Percentiles rank a stretch among this genome's conserved stretches.
Conservation (phyloP, 1,140 invertebrate species). For the Heliothis virescens region DNA sequence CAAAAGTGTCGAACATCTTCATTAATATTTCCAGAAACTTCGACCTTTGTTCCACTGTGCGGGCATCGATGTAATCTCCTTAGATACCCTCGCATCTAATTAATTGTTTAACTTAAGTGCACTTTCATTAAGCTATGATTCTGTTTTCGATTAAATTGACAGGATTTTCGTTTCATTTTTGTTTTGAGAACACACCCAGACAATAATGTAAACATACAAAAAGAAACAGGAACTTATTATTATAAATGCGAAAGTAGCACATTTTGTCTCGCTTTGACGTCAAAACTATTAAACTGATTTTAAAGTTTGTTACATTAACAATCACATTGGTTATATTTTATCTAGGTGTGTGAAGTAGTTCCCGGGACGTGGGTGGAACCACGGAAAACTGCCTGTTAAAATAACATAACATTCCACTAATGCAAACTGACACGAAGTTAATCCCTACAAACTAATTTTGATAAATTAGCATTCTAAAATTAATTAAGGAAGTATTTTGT, state of each 20-base stretch:
- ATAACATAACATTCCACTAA: too few relatives aligned
- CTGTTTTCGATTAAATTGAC: neutral
- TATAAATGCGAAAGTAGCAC: too few relatives aligned
- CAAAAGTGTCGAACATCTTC: conserved; percentile 76
- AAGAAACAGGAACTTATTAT: too few relatives aligned
- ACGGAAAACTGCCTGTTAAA: too few relatives aligned
- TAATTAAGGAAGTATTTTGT: conserved; percentile 4
- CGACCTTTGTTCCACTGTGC: conserved; percentile 7
- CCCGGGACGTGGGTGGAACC: too few relatives aligned
- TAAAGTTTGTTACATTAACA: too few relatives aligned
- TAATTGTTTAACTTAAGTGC: conserved; percentile 10
- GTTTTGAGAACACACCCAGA: too few relatives aligned
- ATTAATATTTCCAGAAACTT: conserved; percentile 68
- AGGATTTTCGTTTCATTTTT: too few relatives aligned
- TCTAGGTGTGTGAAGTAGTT: too few relatives aligned
- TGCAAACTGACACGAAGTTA: neutral
- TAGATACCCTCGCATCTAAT: conserved; percentile 2
- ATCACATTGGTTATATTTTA: too few relatives aligned
- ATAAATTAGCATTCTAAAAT: conserved; percentile 8
- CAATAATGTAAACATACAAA: neutral
- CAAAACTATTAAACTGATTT: too few relatives aligned
- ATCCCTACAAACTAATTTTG: conserved; percentile 18
- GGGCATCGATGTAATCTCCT: conserved; percentile 20
- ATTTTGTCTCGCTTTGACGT: too few relatives aligned
- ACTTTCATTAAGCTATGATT: neutral